Evolutionary conservation across 2,797 vertebrate species (phyloP), one percentile per base, ranked within the genome.

Genomic region (Ctenosaura bakeri): DNA sequence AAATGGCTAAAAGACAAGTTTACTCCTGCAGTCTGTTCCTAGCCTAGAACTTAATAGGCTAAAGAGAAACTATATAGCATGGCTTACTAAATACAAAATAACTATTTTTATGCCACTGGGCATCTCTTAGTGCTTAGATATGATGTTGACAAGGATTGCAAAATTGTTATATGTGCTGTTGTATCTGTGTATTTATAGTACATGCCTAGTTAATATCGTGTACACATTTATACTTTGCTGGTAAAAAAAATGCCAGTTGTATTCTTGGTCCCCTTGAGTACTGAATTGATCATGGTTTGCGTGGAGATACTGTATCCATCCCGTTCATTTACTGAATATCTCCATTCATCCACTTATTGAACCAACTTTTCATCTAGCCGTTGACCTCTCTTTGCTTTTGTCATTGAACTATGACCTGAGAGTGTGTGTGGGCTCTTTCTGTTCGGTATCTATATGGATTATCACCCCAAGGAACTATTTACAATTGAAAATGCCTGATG

Each of bases 271-370:
- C 54, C 1, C 82, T 86, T 85, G 14, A 86, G 35, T 71, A 52
- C 62, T 38, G 73, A 91, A 74, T 85, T 20, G 32, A 81, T 77
- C 77, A 20, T 85, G 62, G 54, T 91, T 92, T 66, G 54, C 29
- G n/a, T 29, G 69, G 74, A 87, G 66, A 74, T 87, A 83, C n/a
- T 59, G 79, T 88, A 76, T 92, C 74, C 22, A 73, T 0, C 83
- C 91, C 10, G 50, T 87, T 78, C 52, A 42, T 0, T 0, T 88
- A 29, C 64, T 83, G 85, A 86, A 9, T 46, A 18, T 46, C 52
- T 86, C 83, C 16, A n/a, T 90, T 85, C 78, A 74, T 82, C 42
- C n/a, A 9, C 54, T 46, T 62, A 76, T 87, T 76, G 78, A 82
- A 52, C 16, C 78, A n/a, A 64, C 78, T 87, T 76, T 83, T 76